Evolutionary conservation across 2,113 vertebrate genomes (phyloP), one percentile per base, ranked within the genome.

Genomic region (Rutilus rutilus): DNA sequence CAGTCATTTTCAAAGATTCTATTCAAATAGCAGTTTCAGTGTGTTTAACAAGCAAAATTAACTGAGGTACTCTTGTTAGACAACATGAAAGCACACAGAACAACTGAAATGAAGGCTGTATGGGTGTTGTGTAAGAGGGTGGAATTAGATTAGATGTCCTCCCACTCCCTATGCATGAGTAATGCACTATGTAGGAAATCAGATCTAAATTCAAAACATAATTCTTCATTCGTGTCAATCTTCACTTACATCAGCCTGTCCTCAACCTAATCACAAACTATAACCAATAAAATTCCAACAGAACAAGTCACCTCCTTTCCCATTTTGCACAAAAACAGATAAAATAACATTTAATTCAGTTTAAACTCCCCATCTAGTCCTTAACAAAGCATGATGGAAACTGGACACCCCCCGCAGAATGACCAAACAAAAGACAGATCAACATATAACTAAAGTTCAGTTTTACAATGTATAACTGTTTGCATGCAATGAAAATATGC

Each of bases 91-190:
- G 60, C 39, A 60, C 86, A 75, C 64, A 82, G 69, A 82, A 87
- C 86, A 57, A 54, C 52, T 88, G 57, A 86, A 85, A 87, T 89
- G 76, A 86, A 87, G 69, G 60, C 59, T 82, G 59, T 74, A 73
- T 64, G 82, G 82, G 62, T 78, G 73, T 87, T 89, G 87, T 82
- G 79, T 77, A 89, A 89, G 79, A 47, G 87, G 6, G 52, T 64
- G 64, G 78, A 82, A 90, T 91, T 89, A 88, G 86, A 88, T 74
- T 85, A 25, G 78, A 85, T 64, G 60, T 85, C 86, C 87, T 86
- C 89, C 88, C 86, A 89, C 86, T 87, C 82, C 74, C 19, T 42
- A 54, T 54, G 78, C 76, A 78, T 90, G 82, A 90, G 83, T 89
- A 89, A 90, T 88, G 77, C 74, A 57, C 71, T 81, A 76, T 47